phyloP scores from a whole-genome alignment of 2,113 vertebrate species.

The Antigone vipio region DNA sequence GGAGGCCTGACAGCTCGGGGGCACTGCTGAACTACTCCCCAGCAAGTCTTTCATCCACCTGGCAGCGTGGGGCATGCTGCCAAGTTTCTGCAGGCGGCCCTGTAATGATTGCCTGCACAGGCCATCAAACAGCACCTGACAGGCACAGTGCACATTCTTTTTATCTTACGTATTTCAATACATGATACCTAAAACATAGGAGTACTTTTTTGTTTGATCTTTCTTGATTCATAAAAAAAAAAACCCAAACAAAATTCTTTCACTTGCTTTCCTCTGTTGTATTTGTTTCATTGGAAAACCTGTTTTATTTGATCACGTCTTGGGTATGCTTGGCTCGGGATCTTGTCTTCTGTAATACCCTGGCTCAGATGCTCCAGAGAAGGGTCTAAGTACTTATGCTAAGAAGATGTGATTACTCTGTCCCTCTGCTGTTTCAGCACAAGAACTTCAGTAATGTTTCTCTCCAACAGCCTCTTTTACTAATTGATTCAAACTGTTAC shows the following conservation, averaged over 20 bases:
- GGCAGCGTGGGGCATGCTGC: not conserved
- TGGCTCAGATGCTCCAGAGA: not conserved
- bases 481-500: not conserved
- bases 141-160: accelerated
- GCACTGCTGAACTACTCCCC: not conserved
- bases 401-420: not conserved
- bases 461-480: not conserved
- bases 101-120: not conserved
- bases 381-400: not conserved
- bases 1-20: not conserved
- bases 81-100: not conserved
- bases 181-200: accelerated
- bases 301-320: not conserved
- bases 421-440: not conserved
- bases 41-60: not conserved
- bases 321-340: not conserved
- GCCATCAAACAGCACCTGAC: not conserved
- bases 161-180: not conserved
- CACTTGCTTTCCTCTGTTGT: not conserved
- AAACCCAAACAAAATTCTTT: not conserved
- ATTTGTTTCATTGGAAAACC: not conserved
- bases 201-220: not conserved
- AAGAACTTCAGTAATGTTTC: not conserved
- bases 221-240: not conserved
- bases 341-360: not conserved